These are phyloP conservation scores for Octomys mimax DNA, from an alignment of 2,797 vertebrate genomes.

Conservation along the genomic window DNA sequence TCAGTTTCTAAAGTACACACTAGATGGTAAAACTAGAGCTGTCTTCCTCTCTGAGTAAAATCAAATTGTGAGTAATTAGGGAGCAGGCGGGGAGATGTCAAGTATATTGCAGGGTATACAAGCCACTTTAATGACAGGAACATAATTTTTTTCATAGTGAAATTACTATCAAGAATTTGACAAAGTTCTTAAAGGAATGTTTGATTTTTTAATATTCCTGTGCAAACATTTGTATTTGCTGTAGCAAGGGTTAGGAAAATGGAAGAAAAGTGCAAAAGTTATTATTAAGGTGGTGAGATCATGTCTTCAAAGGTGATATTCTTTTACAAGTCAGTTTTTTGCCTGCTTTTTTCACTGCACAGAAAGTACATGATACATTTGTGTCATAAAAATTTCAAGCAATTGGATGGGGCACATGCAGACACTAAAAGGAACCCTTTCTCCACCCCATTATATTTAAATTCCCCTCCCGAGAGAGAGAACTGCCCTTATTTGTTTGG, in stretches of 20 bases:
- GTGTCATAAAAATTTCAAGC: neutral
- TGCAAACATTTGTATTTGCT: neutral
- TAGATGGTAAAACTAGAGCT: neutral
- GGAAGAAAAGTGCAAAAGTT: neutral
- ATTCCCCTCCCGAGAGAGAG: neutral
- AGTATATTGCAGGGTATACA: neutral
- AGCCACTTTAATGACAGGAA: neutral
- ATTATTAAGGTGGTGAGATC: neutral
- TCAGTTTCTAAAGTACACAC: neutral
- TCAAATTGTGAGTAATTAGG: neutral
- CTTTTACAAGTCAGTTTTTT: neutral
- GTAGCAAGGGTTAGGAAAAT: too few species aligned
- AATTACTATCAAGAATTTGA: neutral
- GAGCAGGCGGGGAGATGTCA: neutral
- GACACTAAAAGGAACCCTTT: neutral
- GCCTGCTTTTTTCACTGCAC: neutral
- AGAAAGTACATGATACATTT: neutral
- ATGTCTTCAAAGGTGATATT: neutral
- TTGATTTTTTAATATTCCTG: neutral
- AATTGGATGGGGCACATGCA: neutral
- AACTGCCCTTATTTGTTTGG: neutral
- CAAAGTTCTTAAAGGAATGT: neutral
- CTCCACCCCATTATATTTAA: neutral
- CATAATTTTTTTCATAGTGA: neutral
- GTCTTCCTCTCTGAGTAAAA: neutral